Conservation (phyloP, 1,140 invertebrate species). For the Drosophila teissieri region DNA sequence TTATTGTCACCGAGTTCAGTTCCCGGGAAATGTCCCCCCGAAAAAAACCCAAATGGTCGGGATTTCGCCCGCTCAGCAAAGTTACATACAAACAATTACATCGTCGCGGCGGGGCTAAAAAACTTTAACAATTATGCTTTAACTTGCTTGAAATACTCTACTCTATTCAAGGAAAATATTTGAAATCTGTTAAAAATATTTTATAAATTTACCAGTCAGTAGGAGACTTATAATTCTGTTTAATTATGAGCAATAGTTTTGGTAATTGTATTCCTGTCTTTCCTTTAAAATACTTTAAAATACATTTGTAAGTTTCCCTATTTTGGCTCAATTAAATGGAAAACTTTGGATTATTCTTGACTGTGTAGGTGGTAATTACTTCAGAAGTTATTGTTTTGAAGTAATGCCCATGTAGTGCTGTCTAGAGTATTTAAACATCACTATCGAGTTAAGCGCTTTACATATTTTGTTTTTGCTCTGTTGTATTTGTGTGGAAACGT, state of each 20-base stretch:
- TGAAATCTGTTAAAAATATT: too few relatives aligned
- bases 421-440: constrained; percentile 41
- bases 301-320: too few relatives aligned
- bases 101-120: constrained; percentile 11
- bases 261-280: too few relatives aligned
- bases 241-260: too few relatives aligned
- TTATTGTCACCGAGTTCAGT: constrained; percentile 45
- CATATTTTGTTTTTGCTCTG: constrained; percentile 30
- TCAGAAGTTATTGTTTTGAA: not conserved
- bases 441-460: constrained; percentile 13
- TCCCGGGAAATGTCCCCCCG: constrained; percentile 26
- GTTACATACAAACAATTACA: constrained; percentile 41
- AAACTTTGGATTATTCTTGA: too few relatives aligned
- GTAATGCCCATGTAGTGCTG: not conserved
- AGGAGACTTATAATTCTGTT: too few relatives aligned
- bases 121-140: not conserved
- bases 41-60: constrained; percentile 11
- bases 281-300: too few relatives aligned
- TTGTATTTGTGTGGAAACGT: constrained; percentile 64
- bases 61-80: constrained; percentile 40
- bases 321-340: too few relatives aligned
- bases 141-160: constrained; percentile 15
- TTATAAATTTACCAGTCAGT: too few relatives aligned
- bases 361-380: too few relatives aligned
- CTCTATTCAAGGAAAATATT: too few relatives aligned